Evolutionary conservation across 2,888 invertebrate species (phyloP).

Genomic region (Drosophila phalerata): DNA sequence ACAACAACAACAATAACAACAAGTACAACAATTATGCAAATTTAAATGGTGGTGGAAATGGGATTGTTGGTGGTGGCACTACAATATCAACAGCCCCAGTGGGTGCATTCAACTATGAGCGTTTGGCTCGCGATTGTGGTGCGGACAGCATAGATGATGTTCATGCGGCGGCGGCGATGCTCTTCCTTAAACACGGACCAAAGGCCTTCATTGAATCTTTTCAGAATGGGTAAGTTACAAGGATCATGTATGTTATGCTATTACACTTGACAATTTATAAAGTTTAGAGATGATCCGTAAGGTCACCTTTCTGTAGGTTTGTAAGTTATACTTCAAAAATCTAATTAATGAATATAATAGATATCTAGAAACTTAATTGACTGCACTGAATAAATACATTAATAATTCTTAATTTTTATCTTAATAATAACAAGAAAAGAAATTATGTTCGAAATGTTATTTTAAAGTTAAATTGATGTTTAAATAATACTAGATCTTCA

Average conservation of each 20-base stretch:
- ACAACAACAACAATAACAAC: conserved; percentile 51
- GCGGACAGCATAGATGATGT: conserved; percentile 91
- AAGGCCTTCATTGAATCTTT: conserved; percentile 87
- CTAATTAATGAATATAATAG: too few species aligned
- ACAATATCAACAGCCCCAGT: conserved; percentile 26
- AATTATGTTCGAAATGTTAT: too few species aligned
- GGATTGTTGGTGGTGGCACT: not conserved
- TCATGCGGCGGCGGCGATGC: conserved; percentile 94
- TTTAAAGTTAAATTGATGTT: too few species aligned
- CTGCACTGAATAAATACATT: too few species aligned
- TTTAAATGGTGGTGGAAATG: conserved; percentile 5
- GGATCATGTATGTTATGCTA: not conserved
- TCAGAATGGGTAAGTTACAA: conserved; percentile 83
- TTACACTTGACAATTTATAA: not conserved
- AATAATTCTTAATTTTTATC: too few species aligned
- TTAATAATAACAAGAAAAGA: too few species aligned
- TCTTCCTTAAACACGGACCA: conserved; percentile 94
- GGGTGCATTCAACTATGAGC: conserved; percentile 82
- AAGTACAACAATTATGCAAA: conserved; percentile 28
- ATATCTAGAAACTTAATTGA: too few species aligned
- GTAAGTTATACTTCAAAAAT: too few species aligned
- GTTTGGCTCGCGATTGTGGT: conserved; percentile 84
- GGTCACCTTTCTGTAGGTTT: too few species aligned
- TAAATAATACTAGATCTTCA: too few species aligned
- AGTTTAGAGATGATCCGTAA: too few species aligned